Percentiles rank a stretch among this genome's conserved stretches.
Evolutionary conservation across 2,797 vertebrate genomes (phyloP).

Genomic region (Oophaga sylvatica): DNA sequence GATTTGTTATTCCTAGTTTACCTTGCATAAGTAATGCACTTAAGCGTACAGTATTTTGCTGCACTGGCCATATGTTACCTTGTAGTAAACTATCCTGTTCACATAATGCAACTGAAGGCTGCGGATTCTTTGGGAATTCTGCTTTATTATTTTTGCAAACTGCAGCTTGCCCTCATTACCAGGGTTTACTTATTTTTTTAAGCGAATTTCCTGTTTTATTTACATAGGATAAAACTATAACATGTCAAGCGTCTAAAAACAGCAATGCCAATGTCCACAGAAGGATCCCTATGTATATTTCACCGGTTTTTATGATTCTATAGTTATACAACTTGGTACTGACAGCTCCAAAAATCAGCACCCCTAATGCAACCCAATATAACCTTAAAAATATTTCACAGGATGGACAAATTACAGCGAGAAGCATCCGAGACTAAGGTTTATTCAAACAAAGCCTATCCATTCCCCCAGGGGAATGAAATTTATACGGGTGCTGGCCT

Average conservation of each 20-base stretch:
- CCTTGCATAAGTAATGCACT: background rate
- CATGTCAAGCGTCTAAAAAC: background rate
- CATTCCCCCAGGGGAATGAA: constrained; percentile 39
- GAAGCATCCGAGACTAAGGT: constrained; percentile 14
- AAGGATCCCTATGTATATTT: background rate
- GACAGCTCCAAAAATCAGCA: background rate
- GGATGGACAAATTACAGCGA: constrained; percentile 5
- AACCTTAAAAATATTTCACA: background rate
- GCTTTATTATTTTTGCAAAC: no score
- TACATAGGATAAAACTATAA: background rate
- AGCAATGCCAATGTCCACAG: background rate
- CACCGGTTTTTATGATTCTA: background rate
- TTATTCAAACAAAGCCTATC: constrained; percentile 31
- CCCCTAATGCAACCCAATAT: background rate
- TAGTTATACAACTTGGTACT: background rate
- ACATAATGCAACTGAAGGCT: no score
- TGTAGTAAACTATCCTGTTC: background rate
- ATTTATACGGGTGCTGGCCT: constrained; percentile 38
- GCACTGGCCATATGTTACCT: background rate
- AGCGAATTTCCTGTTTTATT: background rate
- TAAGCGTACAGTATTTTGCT: background rate
- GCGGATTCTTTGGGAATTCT: no score
- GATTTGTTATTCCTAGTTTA: background rate
- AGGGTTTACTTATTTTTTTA: no score
- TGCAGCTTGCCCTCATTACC: no score